Evolutionary conservation across 2,113 vertebrate species (phyloP), one percentile per base, ranked within the genome.

Genomic region (Halcyon senegalensis): DNA sequence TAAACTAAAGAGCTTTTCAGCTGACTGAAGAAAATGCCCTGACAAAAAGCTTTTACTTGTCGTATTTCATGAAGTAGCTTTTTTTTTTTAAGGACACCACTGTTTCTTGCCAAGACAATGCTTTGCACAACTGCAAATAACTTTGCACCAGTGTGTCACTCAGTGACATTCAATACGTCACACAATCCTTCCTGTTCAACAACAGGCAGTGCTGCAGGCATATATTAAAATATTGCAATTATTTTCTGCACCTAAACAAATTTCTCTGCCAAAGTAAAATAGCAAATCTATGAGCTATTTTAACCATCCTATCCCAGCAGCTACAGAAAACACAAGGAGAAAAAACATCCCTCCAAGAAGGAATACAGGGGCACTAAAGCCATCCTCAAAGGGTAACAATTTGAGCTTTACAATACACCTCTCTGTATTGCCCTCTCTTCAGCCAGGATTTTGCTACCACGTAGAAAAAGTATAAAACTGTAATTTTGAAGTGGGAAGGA

Each of bases 141-240:
- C 31, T 63, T 48, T 67, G 56, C 21, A 81, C 4, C n/a, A 31
- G 14, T 31, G 4, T 3, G 4, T 13, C 50, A 3, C 24, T 51
- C 23, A 24, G 50, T 51, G 50, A 70, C 1, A 1, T 31, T 10
- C 21, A 5, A 19, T 28, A 21, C 7, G 44, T 25, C 0, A 0
- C 14, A 79, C 50, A 88, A 86, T 9, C 30, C 27, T 14, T 91
- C 23, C 48, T 24, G 31, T 17, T 46, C 48, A 17, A 63, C 41
- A 67, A 23, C 13, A 28, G 37, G 15, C 46, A 31, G 14, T 23
- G n/a, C 17, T 21, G 25, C 41, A 82, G 30, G 19, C 8, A 16
- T 15, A n/a, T 1, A 43, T 12, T 35, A 70, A 74, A 78, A 58
- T 10, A 78, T 8, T 31, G 23, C 41, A 19, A 19, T 21, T 67